Evolutionary conservation across 30 jellyfish, hydroid and myxozoan species (phyloP), one percentile per base, ranked within the genome.

Genomic region (Aurelia aurita): DNA sequence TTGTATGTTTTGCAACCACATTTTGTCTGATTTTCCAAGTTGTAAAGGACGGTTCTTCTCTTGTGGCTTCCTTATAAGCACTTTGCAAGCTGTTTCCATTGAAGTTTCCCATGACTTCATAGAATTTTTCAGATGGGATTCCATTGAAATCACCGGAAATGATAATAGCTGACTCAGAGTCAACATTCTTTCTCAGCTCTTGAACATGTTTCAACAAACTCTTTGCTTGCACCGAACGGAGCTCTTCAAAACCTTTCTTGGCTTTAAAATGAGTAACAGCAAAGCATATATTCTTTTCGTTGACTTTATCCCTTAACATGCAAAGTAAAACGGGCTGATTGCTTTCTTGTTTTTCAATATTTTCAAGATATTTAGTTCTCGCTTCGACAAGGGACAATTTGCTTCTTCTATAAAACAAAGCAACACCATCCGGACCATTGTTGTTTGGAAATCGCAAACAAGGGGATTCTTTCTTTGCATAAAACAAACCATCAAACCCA

Each of bases 401-500:
- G 28, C 28, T 14, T 25, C 32, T 64, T 32, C 91, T 72, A 58
- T 25, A 91, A 27, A 91, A 91, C 46, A 91, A 23, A 7, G 95
- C 96, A 16, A 91, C 95, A 3, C 98, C 98, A 85, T 91, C 96
- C 23, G 96, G 98, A 1, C 98, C 98, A 85, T 71, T 84, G 71
- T 91, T 91, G 8, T 73, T 86, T 14, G 85, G 79, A 25, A 47
- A 28, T 16, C 74, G 79, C 46, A 91, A 63, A 53, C 98, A 91
- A 8, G 98, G 98, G 12, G 98, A 91, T 58, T 91, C 98, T 53
- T 72, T 74, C 69, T 91, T 91, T 2, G 93, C 94, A 20, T 20
- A 47, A 58, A 91, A 91, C 67, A 39, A 62, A 13, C 98, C 98
- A 25, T 49, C 43, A 55, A 51, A 91, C 25, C 96, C 96, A 10